Evolutionary conservation across 1,140 invertebrate genomes (phyloP), one percentile per base, ranked within the genome.

Genomic region (Phymorhynchus buccinoides): DNA sequence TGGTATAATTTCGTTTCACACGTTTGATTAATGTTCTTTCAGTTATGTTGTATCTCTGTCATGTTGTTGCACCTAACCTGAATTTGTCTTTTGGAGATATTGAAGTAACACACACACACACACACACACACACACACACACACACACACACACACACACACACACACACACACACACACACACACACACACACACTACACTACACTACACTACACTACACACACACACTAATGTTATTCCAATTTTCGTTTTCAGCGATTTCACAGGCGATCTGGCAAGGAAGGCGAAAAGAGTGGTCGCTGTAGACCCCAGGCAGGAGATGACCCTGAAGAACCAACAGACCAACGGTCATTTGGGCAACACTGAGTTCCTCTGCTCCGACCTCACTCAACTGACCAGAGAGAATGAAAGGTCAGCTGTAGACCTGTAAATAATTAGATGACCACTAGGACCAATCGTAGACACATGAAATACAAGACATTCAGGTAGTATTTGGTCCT

Each of bases 241-340:
- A 14, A 35, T 66, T 87, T 62, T 86, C 68, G 85, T 85, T 85
- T 90, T 77, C 88, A 95, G 95, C 42, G 91, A 95, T 32, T 95
- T 95, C 87, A 95, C 95, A 4, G 89, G 92, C 4, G 89, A 92
- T 30, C 88, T 95, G 68, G 95, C 95, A 16, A 83, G 91, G 41
- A 90, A 90, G 37, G 94, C 94, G 0, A 90, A 92, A 75, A 91
- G 91, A 62, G 94, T 95, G 37, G 90, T 94, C 3, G 94, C 95
- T 16, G 94, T 95, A 1, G 95, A 95, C 88, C 95, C 95, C 89
- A 95, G 95, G 90, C 94, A 95, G 83, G 91, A 92, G 6, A 95
- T 95, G 87, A 92, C 95, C 16, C 89, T 94, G 27, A 93, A 94
- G 84, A 95, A 95, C 87, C 90, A 92, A 78, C 89, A 93, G 84